Base-by-base conservation (phyloP, 2,797 vertebrate genomes). In the Oryzias dopingdopingensis region DNA sequence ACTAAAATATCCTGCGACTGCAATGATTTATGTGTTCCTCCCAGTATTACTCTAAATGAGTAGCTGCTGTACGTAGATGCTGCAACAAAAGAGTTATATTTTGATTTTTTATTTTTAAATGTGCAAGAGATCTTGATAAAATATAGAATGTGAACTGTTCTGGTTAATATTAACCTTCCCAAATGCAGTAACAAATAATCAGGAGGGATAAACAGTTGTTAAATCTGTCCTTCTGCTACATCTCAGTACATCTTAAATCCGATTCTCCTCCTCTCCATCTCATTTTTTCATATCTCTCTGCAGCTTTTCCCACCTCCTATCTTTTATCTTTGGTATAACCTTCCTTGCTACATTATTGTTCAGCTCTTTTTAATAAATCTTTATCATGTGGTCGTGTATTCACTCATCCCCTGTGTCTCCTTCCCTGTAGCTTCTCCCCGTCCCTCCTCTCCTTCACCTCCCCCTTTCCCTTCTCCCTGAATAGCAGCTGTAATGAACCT, bases 401-500 rank as follows among this genome's bases (percentile, higher is more conserved):
- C 64, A 48, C 59, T 72, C 63, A 75, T 87, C 78, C 75, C 76
- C 76, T 60, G 74, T 63, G 67, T 74, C 66, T 65, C 66, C 29
- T 22, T 63, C 69, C 67, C 67, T 65, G 59, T 69, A 67, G 70
- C 67, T 60, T 79, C 61, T 62, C 66, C 74, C 65, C 62, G 62
- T 74, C 60, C 70, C 71, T 53, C 61, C 70, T 67, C 74, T 60
- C 52, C 57, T 60, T 58, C 62, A 73, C 75, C 76, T 78, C 67
- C 61, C 53, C 55, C 52, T 60, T 56, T 72, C 56, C 44, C 50
- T 59, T 65, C 70, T 72, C 59, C 48, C 50, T 64, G 73, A 74
- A 82, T 72, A 74, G 90, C 87, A 89, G 84, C 71, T 84, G 85
- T 94, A 94, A 94, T 83, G 89, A 94, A 92, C 83, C 86, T 89